Percentiles rank a stretch among this genome's conserved stretches.
Conservation (phyloP, 2,113 vertebrate species). For the Carlito syrichta region DNA sequence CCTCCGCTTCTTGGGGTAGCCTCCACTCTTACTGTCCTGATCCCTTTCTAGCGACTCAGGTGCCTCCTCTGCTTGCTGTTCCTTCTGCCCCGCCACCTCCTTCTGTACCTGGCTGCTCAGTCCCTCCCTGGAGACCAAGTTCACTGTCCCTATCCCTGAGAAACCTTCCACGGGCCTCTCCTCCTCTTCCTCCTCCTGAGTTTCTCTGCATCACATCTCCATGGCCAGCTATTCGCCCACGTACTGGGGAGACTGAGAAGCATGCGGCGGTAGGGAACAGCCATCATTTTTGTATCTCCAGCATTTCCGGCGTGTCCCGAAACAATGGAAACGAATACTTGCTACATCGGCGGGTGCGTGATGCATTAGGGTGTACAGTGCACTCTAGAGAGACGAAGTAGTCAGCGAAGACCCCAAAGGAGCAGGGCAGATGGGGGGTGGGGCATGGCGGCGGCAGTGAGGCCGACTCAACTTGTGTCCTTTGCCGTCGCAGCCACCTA, state of each 20-base stretch:
- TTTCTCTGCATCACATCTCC: not conserved
- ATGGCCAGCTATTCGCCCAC: not conserved
- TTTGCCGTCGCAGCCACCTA: not conserved
- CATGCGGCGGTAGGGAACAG: not conserved
- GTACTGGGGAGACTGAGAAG: not conserved
- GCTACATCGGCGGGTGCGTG: not conserved
- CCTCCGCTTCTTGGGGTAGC: not conserved
- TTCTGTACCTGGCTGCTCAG: not conserved
- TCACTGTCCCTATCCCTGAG: not conserved
- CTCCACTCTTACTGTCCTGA: not conserved
- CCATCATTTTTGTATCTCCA: not conserved
- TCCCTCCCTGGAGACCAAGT: not conserved
- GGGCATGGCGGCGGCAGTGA: not conserved
- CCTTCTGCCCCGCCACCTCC: not conserved
- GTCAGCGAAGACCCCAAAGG: no score
- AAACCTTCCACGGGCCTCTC: not conserved
- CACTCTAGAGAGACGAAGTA: not conserved
- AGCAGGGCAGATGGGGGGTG: not conserved
- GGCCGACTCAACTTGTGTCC: not conserved
- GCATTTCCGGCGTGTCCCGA: not conserved
- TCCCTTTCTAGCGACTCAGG: not conserved
- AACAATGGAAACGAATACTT: not conserved
- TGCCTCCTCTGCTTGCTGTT: accelerated
- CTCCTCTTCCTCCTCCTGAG: not conserved
- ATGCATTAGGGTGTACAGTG: not conserved